A percentile compares a stretch with the other conserved stretches of the same genome.
Evolutionary conservation across 2,797 vertebrate species (phyloP).

Genomic region (Lycodopsis pacificus): DNA sequence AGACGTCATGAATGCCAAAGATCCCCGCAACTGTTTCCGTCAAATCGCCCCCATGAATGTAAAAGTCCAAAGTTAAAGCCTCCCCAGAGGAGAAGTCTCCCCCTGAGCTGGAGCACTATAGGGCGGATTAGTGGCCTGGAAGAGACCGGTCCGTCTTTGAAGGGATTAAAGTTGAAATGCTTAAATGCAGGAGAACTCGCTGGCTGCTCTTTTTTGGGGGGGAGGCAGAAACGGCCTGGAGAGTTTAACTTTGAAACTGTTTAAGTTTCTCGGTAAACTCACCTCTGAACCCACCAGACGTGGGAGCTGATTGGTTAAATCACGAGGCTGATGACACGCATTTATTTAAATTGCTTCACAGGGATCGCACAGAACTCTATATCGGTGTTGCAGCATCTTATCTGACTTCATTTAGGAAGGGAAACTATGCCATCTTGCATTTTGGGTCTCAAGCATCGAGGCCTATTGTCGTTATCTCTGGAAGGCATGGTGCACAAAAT

Average conservation of each 20-base stretch:
- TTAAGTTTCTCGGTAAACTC: conserved; percentile 82
- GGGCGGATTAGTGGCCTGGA: conserved; percentile 83
- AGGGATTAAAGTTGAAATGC: conserved; percentile 78
- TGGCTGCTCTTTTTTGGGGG: conserved; percentile 65
- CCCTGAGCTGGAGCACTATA: conserved; percentile 67
- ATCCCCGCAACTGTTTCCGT: conserved; percentile 82
- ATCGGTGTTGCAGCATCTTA: not conserved
- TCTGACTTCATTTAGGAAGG: not conserved
- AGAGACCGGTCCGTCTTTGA: conserved; percentile 76
- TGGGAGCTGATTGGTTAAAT: conserved; percentile 32
- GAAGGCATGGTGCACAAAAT: not conserved
- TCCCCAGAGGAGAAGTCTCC: conserved; percentile 70
- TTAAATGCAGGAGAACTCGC: conserved; percentile 66
- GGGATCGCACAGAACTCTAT: not conserved
- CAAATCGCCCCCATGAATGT: conserved; percentile 85
- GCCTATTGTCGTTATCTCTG: not conserved
- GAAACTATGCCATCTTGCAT: too few species aligned
- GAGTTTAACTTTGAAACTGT: conserved; percentile 79
- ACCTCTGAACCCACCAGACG: conserved; percentile 78
- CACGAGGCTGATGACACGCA: not conserved
- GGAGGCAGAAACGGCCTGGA: conserved; percentile 15
- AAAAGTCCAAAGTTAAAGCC: conserved; percentile 83
- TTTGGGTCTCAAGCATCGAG: not conserved
- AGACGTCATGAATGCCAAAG: conserved; percentile 84
- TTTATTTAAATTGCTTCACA: not conserved